These are phyloP conservation scores for Noctilio leporinus DNA, from an alignment of 2,113 vertebrate species.

Conservation along the genomic window DNA sequence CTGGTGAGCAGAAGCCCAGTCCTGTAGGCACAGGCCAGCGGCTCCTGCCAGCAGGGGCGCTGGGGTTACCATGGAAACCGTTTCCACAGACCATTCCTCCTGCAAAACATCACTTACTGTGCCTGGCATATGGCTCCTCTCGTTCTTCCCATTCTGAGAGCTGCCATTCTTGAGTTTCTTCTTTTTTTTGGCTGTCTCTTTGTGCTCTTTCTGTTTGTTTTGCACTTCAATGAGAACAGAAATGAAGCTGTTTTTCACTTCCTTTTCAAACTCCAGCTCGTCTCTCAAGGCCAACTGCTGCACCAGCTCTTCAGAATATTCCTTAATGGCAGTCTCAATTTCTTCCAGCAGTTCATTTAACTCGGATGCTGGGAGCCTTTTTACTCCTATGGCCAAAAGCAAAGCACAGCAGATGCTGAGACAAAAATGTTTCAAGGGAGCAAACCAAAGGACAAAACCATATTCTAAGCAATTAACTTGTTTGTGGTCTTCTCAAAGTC, in stretches of 20 bases:
- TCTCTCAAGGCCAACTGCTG: slow-evolving; percentile 94
- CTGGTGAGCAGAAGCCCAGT: not conserved
- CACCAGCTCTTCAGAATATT: slow-evolving; percentile 95
- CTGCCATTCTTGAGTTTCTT: slow-evolving; percentile 86
- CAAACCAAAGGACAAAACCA: not conserved
- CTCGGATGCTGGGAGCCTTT: slow-evolving; percentile 86
- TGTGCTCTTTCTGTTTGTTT: slow-evolving; percentile 97
- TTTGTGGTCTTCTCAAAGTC: not conserved
- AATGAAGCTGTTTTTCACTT: slow-evolving; percentile 99
- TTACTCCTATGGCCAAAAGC: slow-evolving; percentile 82
- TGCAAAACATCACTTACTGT: slow-evolving; percentile 80
- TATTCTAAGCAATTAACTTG: slow-evolving; percentile 5
- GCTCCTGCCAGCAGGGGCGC: accelerated
- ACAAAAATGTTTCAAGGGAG: not conserved
- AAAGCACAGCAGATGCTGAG: not conserved
- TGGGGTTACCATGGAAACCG: not conserved
- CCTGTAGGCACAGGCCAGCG: accelerated
- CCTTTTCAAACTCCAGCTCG: slow-evolving; percentile 97
- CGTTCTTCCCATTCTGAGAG: slow-evolving; percentile 87
- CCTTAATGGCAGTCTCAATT: slow-evolving; percentile 91
- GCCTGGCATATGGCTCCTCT: slow-evolving; percentile 90
- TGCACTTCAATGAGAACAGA: slow-evolving; percentile 97
- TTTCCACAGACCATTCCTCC: accelerated
- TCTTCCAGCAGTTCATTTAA: slow-evolving; percentile 93
- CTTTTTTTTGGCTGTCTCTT: slow-evolving; percentile 94